Evolutionary conservation across 2,113 vertebrate species (phyloP), one percentile per base, ranked within the genome.

Genomic region (Hippocampus comes): DNA sequence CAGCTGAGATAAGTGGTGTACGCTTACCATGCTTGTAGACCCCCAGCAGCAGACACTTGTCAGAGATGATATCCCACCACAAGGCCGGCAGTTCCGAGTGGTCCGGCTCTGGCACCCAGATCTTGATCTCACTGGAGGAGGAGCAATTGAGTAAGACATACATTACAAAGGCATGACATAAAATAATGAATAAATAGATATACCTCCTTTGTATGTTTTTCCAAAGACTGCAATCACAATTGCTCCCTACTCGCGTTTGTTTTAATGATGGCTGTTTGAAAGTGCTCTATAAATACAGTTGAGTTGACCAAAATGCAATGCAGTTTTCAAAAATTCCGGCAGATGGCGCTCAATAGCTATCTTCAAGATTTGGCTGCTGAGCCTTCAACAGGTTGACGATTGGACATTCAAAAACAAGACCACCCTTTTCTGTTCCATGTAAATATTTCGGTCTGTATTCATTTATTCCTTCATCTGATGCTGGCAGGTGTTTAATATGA

Each of bases 61-160:
- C 97, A 57, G 94, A 93, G 46, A 96, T 90, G 67, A 89, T 86
- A 80, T 99, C 97, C 97, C 97, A 99, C 97, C 97, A 99, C 43
- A 96, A 90, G 0, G 95, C 94, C 82, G 97, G 97, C 66, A 97
- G 92, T 85, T 99, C 97, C 12, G 96, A 97, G 79, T 96, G 94
- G 80, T 99, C 97, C 59, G 94, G 95, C 74, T 99, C 97, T 60
- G 97, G 97, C 71, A 99, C 93, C 95, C 96, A 97, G 87, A 98
- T 94, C 88, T 98, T 95, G 85, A 98, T 93, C 85, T 96, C 96
- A 92, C 97, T 99, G 23, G 42, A 38, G 63, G 4, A 66, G 20
- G n/a, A 73, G 25, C 60, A 18, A 68, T 9, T 2, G 42, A 48
- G 30, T 30, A 38, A 55, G n/a, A 15, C 9, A 63, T 11, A 43